Evolutionary conservation across 2,797 vertebrate species (phyloP).

Genomic region (Falco biarmicus): DNA sequence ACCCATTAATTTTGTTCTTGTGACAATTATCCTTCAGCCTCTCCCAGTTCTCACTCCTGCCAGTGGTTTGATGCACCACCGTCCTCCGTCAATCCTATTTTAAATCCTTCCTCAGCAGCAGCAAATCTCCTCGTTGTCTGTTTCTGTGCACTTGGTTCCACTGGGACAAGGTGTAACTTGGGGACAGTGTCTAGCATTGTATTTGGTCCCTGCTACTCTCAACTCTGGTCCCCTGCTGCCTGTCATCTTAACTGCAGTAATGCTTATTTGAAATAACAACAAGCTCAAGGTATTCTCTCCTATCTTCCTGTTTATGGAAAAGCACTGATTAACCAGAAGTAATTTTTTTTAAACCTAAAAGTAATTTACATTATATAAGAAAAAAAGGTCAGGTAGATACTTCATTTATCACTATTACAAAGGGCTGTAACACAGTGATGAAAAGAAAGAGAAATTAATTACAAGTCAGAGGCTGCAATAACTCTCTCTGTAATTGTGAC

Average conservation of each 20-base stretch:
- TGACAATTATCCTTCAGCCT: background rate
- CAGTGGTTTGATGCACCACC: background rate
- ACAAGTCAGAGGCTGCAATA: slow-evolving; percentile 82
- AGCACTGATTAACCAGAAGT: slow-evolving; percentile 68
- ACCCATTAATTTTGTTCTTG: background rate
- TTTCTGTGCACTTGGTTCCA: background rate
- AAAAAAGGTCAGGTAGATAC: slow-evolving; percentile 79
- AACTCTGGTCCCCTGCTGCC: background rate
- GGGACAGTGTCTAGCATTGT: background rate
- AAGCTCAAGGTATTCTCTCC: slow-evolving; percentile 6
- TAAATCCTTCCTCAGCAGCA: background rate
- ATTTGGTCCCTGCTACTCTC: background rate
- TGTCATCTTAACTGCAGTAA: slow-evolving; percentile 18
- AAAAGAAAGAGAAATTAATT: slow-evolving; percentile 88
- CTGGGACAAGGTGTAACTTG: fast-evolving
- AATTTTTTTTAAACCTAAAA: slow-evolving; percentile 66
- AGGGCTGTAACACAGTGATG: slow-evolving; percentile 74
- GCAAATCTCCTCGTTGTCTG: background rate
- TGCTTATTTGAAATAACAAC: background rate
- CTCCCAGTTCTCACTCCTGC: background rate
- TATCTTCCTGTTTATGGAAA: slow-evolving; percentile 69
- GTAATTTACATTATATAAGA: slow-evolving; percentile 74
- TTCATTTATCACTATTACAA: slow-evolving; percentile 83
- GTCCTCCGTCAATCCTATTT: background rate
- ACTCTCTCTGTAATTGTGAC: slow-evolving; percentile 83